These are phyloP conservation scores for Spatulosminthurus flaviceps DNA, from an alignment of 2,888 invertebrate genomes.

Conservation along the genomic window DNA sequence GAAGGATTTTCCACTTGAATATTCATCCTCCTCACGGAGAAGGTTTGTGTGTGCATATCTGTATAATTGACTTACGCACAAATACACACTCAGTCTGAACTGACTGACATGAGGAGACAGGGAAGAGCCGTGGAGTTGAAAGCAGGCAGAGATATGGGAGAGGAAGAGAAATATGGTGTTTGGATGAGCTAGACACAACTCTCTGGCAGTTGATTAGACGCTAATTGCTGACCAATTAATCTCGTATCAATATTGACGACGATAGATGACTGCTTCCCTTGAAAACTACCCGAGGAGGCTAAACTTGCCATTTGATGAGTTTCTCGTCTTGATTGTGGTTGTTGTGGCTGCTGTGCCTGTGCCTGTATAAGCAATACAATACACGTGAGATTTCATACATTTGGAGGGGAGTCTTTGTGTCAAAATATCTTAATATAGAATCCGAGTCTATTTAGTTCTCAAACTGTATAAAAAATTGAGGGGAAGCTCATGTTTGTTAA, in stretches of 20 bases:
- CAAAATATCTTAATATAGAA: too few relatives aligned
- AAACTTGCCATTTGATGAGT: constrained; percentile 50
- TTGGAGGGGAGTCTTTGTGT: too few relatives aligned
- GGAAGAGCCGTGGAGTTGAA: neutral
- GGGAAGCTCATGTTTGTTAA: too few relatives aligned
- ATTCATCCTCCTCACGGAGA: too few relatives aligned
- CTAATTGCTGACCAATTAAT: constrained; percentile 64
- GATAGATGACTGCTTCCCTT: constrained; percentile 62
- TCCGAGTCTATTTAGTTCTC: too few relatives aligned
- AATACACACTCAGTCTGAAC: too few relatives aligned
- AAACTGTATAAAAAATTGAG: too few relatives aligned
- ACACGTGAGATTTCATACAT: too few relatives aligned
- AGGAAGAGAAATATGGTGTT: constrained; percentile 22
- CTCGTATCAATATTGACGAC: constrained; percentile 64
- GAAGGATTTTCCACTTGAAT: too few relatives aligned
- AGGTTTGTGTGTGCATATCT: too few relatives aligned
- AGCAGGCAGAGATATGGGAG: neutral
- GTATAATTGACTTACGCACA: too few relatives aligned
- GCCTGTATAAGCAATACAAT: neutral
- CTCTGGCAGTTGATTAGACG: constrained; percentile 64
- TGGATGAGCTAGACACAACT: constrained; percentile 59
- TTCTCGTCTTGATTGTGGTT: constrained; percentile 55
- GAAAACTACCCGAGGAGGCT: constrained; percentile 60
- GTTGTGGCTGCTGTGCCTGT: constrained; percentile 48
- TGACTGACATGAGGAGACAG: too few relatives aligned